A percentile compares a stretch with the other conserved stretches of the same genome.
These are phyloP conservation scores for Sceloporus undulatus DNA, from an alignment of 2,113 vertebrate species.

Conservation along the genomic window DNA sequence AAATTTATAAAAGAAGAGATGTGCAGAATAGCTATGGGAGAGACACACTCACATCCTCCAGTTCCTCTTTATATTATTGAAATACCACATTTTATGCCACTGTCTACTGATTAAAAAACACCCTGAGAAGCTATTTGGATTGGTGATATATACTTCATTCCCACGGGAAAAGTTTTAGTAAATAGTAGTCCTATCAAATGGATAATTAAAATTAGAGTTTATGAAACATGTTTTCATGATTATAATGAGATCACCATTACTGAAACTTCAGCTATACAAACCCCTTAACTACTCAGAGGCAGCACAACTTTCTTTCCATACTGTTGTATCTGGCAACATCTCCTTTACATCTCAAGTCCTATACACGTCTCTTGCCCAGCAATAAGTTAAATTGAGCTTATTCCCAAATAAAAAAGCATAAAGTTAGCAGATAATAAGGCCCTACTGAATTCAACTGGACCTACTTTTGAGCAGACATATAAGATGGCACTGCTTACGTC, in stretches of 20 bases:
- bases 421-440: background rate
- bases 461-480: background rate
- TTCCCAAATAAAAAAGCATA: background rate
- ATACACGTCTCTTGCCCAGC: background rate
- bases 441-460: background rate
- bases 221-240: background rate
- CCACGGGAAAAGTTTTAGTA: background rate
- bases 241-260: background rate
- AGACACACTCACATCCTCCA: conserved; percentile 58
- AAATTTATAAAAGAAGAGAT: conserved; percentile 58
- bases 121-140: background rate
- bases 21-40: conserved; percentile 49
- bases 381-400: background rate
- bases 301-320: background rate
- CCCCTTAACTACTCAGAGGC: background rate
- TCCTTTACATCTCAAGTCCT: background rate
- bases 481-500: background rate
- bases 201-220: background rate
- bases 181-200: background rate
- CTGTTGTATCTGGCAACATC: background rate
- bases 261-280: background rate
- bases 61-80: conserved; percentile 50
- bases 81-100: conserved; percentile 4
- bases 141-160: conserved; percentile 10
- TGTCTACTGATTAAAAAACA: background rate